phyloP scores from a whole-genome alignment of 2,797 vertebrate species.

The Novumbra hubbsi region DNA sequence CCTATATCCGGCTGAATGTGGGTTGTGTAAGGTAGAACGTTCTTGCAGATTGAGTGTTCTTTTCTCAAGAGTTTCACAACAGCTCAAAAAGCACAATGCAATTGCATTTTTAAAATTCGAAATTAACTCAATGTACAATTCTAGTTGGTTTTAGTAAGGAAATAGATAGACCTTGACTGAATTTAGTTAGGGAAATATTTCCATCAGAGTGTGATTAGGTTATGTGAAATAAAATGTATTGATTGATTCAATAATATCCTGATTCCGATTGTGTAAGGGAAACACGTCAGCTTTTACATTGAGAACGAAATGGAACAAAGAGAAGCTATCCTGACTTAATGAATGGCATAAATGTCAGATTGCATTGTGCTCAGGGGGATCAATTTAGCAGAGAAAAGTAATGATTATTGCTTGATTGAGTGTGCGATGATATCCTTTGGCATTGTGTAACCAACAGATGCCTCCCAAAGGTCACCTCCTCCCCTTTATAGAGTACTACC shows the following conservation, averaged over 20 bases:
- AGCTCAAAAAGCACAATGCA: slow-evolving; percentile 38
- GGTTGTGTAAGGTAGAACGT: slow-evolving; percentile 42
- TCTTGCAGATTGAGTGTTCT: slow-evolving; percentile 14
- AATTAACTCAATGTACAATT: slow-evolving; percentile 38
- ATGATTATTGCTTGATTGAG: slow-evolving; percentile 74
- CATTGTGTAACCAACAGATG: slow-evolving; percentile 9
- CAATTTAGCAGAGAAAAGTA: slow-evolving; percentile 72
- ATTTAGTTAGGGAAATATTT: not conserved
- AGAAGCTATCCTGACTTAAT: slow-evolving; percentile 41
- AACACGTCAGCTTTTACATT: slow-evolving; percentile 50
- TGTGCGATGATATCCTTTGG: slow-evolving; percentile 67
- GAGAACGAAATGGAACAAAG: slow-evolving; percentile 45
- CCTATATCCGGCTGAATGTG: slow-evolving; percentile 46
- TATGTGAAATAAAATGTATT: not conserved
- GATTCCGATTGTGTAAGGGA: not conserved
- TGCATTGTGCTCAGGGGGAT: slow-evolving; percentile 61
- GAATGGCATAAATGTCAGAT: slow-evolving; percentile 45
- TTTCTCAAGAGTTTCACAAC: slow-evolving; percentile 53
- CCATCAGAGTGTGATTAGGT: not conserved
- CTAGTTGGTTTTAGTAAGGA: slow-evolving; percentile 19
- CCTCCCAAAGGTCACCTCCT: not conserved
- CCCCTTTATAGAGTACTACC: not conserved
- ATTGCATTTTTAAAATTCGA: slow-evolving; percentile 27
- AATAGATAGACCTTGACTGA: not conserved
- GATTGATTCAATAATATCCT: not conserved